Evolutionary conservation across 2,797 vertebrate genomes (phyloP).

Genomic region (Eutrigla gurnardus): DNA sequence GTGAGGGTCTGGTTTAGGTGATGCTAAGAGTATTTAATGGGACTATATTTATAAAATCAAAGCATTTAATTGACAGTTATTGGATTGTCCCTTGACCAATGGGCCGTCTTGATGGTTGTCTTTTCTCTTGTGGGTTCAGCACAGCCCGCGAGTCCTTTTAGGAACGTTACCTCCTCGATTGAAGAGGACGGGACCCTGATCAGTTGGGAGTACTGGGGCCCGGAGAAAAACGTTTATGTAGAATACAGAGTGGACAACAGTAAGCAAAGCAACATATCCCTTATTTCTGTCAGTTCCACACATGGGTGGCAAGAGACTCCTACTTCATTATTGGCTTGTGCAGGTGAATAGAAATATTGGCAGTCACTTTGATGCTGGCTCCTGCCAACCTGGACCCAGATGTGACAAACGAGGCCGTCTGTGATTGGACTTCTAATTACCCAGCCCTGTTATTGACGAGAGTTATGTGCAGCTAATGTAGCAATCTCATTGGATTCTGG

Average conservation of each 20-base stretch:
- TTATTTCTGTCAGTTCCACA: constrained; percentile 44
- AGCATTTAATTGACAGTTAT: constrained; percentile 28
- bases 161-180: constrained; percentile 88
- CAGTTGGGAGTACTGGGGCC: constrained; percentile 97
- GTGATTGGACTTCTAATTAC: constrained; percentile 66
- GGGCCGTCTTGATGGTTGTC: constrained; percentile 65
- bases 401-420: constrained; percentile 54
- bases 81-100: constrained; percentile 47
- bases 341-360: constrained; percentile 74
- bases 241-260: constrained; percentile 94
- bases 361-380: constrained; percentile 36
- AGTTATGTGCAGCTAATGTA: constrained; percentile 25
- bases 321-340: constrained; percentile 62
- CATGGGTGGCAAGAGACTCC: constrained; percentile 74
- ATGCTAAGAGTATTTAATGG: constrained; percentile 35
- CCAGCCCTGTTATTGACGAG: constrained; percentile 42
- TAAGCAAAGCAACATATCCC: constrained; percentile 88
- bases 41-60: constrained; percentile 18
- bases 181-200: constrained; percentile 91
- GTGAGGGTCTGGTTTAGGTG: constrained; percentile 6
- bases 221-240: constrained; percentile 93
- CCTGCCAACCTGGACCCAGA: constrained; percentile 56
- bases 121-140: constrained; percentile 89
- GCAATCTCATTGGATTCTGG: constrained; percentile 34
- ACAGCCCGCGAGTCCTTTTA: constrained; percentile 86